phyloP scores from a whole-genome alignment of 92 coral and sea anemone genomes.

The Zoanthus sociatus region DNA sequence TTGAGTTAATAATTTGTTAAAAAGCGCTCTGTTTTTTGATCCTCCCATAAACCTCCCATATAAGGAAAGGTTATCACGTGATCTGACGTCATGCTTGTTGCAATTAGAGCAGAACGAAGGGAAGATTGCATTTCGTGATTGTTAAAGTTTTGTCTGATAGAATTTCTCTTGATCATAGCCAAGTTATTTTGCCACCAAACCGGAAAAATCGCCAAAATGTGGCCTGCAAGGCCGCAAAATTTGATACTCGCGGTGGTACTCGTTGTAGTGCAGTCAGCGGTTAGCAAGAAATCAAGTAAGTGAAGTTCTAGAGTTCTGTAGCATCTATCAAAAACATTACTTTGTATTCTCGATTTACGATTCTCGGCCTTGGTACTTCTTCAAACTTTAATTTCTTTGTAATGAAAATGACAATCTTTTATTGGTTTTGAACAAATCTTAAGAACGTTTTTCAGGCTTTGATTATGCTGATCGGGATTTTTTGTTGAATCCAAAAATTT shows the following conservation, averaged over 20 bases:
- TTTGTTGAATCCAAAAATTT: background rate
- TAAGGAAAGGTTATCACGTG: constrained; percentile 32
- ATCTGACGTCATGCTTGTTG: constrained; percentile 38
- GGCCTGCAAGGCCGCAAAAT: constrained; percentile 30
- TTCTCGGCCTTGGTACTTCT: background rate
- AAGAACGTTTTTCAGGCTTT: background rate
- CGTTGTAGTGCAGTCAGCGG: constrained; percentile 15
- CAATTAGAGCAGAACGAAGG: constrained; percentile 21
- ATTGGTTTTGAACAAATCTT: background rate
- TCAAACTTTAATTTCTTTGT: background rate
- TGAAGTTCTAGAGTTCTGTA: background rate
- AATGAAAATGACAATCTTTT: background rate
- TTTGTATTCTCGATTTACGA: background rate
- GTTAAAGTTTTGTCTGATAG: constrained; percentile 5
- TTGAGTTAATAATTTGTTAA: background rate
- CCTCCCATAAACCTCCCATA: background rate
- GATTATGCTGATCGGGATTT: background rate
- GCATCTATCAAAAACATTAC: constrained; percentile 8
- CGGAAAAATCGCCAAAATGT: constrained; percentile 44
- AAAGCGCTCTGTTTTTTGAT: background rate
- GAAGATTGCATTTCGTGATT: constrained; percentile 22
- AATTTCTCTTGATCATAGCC: constrained; percentile 14
- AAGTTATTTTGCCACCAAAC: constrained; percentile 14
- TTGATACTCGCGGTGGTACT: constrained; percentile 16
- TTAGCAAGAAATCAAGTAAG: constrained; percentile 15